A percentile compares a stretch with the other conserved stretches of the same genome.
Evolutionary conservation across 2,888 invertebrate genomes (phyloP).

Genomic region (Taenaris catops): DNA sequence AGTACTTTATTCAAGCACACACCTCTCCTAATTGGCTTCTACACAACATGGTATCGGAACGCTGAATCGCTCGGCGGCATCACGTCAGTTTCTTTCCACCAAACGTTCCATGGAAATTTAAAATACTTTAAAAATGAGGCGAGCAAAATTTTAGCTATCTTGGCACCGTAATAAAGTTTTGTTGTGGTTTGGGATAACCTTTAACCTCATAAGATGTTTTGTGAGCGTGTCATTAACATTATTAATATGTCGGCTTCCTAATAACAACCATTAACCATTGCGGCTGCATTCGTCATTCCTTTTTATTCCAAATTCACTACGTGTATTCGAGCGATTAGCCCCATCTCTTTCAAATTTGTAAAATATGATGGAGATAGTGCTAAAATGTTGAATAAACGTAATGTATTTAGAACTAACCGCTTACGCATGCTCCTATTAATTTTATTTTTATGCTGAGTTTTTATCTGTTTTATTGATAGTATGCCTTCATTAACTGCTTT

Average conservation of each 20-base stretch:
- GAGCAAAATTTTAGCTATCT: conserved; percentile 31
- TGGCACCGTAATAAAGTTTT: conserved; percentile 56
- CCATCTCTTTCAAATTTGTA: too few relatives aligned
- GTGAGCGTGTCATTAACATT: conserved; percentile 42
- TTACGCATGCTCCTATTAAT: conserved; percentile 33
- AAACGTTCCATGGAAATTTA: too few relatives aligned
- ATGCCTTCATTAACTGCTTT: conserved; percentile 28
- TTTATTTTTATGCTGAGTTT: conserved; percentile 24
- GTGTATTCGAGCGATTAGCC: conserved; percentile 7
- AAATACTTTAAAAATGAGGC: too few relatives aligned
- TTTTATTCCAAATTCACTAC: conserved; percentile 11
- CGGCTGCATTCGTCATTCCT: conserved; percentile 60
- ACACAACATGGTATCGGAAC: too few relatives aligned
- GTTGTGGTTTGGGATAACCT: conserved; percentile 72
- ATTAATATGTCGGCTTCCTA: conserved; percentile 42
- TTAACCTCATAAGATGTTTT: conserved; percentile 33
- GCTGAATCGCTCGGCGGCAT: too few relatives aligned
- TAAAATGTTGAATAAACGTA: too few relatives aligned
- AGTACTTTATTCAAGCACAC: too few relatives aligned
- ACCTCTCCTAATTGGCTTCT: too few relatives aligned
- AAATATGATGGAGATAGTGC: too few relatives aligned
- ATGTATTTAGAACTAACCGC: conserved; percentile 4
- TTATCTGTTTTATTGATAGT: conserved; percentile 23
- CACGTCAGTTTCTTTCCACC: too few relatives aligned
- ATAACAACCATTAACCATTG: conserved; percentile 58